Conservation (phyloP, 2,888 invertebrate genomes). For the Tinea trinotella region DNA sequence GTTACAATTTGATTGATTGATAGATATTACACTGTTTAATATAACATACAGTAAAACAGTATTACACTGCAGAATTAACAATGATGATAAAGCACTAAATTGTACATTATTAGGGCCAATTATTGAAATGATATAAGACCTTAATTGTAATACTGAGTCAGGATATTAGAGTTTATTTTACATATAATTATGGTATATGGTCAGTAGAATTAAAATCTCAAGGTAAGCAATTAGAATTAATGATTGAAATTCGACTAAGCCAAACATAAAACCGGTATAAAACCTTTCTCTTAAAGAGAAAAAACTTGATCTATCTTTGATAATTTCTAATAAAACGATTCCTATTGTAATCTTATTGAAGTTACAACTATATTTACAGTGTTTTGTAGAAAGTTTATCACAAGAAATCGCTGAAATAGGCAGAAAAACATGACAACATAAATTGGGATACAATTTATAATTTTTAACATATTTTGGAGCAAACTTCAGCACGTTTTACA, state of each 20-base stretch:
- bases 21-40: no score
- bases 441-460: neutral
- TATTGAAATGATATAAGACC: no score
- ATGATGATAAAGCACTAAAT: no score
- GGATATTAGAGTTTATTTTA: neutral
- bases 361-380: neutral
- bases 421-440: neutral
- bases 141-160: neutral
- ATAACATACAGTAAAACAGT: no score
- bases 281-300: neutral
- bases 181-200: neutral
- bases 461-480: neutral
- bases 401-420: slow-evolving; percentile 16
- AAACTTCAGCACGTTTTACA: neutral
- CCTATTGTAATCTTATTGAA: no score
- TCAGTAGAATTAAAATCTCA: no score
- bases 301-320: no score
- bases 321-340: no score
- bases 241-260: neutral
- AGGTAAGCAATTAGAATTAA: neutral
- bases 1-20: no score
- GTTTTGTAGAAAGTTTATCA: slow-evolving; percentile 16
- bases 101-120: no score
- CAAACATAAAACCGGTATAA: neutral
- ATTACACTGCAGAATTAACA: no score